A percentile compares a stretch with the other conserved stretches of the same genome.
These are phyloP conservation scores for Gymnoscelis rufifasciata DNA, from an alignment of 2,888 invertebrate genomes.

Conservation along the genomic window DNA sequence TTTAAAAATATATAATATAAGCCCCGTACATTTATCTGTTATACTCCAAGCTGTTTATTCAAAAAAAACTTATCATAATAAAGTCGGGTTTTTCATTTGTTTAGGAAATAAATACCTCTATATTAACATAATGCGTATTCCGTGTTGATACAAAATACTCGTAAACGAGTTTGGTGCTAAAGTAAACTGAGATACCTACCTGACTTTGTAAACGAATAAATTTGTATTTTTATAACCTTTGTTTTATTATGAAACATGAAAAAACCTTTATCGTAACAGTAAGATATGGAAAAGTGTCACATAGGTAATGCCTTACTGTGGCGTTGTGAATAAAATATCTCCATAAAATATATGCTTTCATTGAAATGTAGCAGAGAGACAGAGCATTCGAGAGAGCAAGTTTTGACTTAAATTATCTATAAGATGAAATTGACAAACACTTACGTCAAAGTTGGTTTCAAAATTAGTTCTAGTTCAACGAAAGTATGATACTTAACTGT, in stretches of 20 bases:
- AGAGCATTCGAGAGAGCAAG: no score
- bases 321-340: not conserved
- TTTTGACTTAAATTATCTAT: no score
- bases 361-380: conserved; percentile 1
- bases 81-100: conserved; percentile 18
- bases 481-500: no score
- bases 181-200: conserved; percentile 27
- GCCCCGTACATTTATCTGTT: no score
- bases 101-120: conserved; percentile 22
- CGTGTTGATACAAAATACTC: conserved; percentile 25
- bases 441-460: no score
- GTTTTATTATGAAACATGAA: conserved; percentile 21
- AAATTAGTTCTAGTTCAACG: no score
- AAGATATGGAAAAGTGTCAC: conserved; percentile 4
- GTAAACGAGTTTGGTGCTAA: conserved; percentile 30
- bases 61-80: not conserved
- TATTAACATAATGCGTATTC: conserved; percentile 24
- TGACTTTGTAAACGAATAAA: conserved; percentile 34
- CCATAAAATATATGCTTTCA: not conserved
- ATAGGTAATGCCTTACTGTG: not conserved
- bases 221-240: conserved; percentile 26
- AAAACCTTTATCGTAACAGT: conserved; percentile 14
- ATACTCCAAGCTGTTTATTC: not conserved
- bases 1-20: no score
- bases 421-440: no score